Base-by-base conservation (phyloP, 2,888 invertebrate species). In the Trachelus tabidus region DNA sequence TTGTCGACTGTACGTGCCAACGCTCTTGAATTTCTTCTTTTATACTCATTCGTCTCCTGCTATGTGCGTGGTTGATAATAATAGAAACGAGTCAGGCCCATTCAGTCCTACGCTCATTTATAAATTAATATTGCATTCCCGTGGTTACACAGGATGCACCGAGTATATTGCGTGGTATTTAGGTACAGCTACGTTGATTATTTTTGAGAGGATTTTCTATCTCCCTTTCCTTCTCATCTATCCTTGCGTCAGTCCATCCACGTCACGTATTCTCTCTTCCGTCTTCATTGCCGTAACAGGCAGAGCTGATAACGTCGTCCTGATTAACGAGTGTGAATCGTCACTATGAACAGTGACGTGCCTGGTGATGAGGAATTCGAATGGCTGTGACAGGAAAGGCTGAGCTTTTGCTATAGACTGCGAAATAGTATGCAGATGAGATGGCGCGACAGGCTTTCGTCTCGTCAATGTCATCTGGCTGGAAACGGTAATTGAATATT, bases 221-320 rank as follows among this genome's bases (percentile, higher is more conserved):
- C 56, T 56, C 56, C 56, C 56, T 23, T 23, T 56, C 9, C 56
- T 56, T 56, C 56, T 23, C 56, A 9, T 56, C 56, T 9, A 23
- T 56, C 56, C 56, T 23, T 9, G 9, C 56, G 9, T 56, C 56
- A 23, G 56, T 56, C 23, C 56, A 56, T 56, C 56, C 56, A 23
- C 23, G 23, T 56, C 56, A 56, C 56, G 56, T 56, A 56, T 23
- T 56, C 56, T 56, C 56, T 23, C 56, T 56, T 56, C 56, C 56
- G 56, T 56, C 2, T 56, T 56, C 56, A 56, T 56, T 56, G 9
- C 34, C 68, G 77, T 74, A 77, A 77, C 77, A 73, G 74, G 73
- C 77, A 77, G 56, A 77, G 75, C 69, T 77, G 77, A 77, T 77
- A 77, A 77, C 73, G 69, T 73, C 68, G 34, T 74, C 77, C 74